phyloP scores from a whole-genome alignment of 2,797 vertebrate genomes.

The Helarctos malayanus region DNA sequence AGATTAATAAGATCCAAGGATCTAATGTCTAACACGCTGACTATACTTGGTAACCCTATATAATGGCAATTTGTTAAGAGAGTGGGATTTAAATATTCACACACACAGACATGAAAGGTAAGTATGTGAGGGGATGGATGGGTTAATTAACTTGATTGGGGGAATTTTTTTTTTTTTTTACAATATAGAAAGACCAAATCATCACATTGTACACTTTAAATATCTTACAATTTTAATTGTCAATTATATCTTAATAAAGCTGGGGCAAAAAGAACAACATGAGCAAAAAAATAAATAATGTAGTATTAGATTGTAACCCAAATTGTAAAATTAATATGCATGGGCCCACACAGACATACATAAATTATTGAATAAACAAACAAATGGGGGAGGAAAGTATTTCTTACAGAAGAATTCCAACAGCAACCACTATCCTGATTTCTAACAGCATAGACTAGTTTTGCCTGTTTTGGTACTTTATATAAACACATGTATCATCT shows the following conservation, averaged over 20 bases:
- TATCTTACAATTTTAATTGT: not conserved
- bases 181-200: not conserved
- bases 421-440: not conserved
- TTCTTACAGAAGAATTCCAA: not conserved
- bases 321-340: not conserved
- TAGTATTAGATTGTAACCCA: not conserved
- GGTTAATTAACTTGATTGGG: not conserved
- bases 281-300: not conserved
- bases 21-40: not conserved
- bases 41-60: not conserved
- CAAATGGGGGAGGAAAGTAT: not conserved
- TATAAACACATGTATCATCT: not conserved
- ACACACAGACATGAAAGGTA: not conserved
- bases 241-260: not conserved
- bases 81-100: not conserved
- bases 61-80: not conserved
- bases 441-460: not conserved
- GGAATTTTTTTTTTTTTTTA: not conserved
- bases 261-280: not conserved
- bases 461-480: not conserved
- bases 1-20: not conserved
- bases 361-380: not conserved
- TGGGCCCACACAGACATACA: not conserved
- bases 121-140: not conserved
- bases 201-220: not conserved